Percentiles rank a stretch among this genome's conserved stretches.
These are phyloP conservation scores for Alligator mississippiensis DNA, from an alignment of 2,113 vertebrate species.

Conservation along the genomic window DNA sequence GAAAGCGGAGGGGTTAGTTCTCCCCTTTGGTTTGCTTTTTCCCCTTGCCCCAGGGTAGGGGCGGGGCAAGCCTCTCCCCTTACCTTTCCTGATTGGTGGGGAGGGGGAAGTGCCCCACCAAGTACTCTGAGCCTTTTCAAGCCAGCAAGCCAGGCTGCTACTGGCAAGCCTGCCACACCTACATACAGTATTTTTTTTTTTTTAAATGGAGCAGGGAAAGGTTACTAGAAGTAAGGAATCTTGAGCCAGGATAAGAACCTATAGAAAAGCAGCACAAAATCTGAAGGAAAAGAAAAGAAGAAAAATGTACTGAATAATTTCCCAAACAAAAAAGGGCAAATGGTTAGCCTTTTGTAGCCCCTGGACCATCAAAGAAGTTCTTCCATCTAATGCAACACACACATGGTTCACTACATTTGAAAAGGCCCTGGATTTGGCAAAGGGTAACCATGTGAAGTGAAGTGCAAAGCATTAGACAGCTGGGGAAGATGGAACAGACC, in stretches of 20 bases:
- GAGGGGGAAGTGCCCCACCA: too few species aligned
- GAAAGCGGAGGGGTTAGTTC: too few species aligned
- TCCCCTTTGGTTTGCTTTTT: too few species aligned
- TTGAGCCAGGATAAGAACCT: not conserved
- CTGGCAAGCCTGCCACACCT: too few species aligned
- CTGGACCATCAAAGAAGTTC: not conserved
- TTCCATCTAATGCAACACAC: rapidly evolving
- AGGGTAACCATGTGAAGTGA: not conserved
- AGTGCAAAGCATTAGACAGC: not conserved
- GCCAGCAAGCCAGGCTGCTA: too few species aligned
- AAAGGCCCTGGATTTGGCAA: not conserved
- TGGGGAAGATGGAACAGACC: not conserved
- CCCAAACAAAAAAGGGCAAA: too few species aligned
- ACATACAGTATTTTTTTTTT: too few species aligned
- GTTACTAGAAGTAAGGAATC: not conserved
- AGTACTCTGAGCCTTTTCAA: too few species aligned
- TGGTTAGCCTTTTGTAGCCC: not conserved
- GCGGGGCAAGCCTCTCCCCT: too few species aligned
- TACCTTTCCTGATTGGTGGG: too few species aligned
- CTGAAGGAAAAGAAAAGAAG: not conserved
- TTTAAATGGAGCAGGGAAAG: not conserved
- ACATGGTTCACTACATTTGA: not conserved
- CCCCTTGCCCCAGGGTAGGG: too few species aligned
- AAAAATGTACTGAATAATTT: too few species aligned
- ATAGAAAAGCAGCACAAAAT: not conserved